Evolutionary conservation across 2,797 vertebrate species (phyloP).

Genomic region (Menidia menidia): DNA sequence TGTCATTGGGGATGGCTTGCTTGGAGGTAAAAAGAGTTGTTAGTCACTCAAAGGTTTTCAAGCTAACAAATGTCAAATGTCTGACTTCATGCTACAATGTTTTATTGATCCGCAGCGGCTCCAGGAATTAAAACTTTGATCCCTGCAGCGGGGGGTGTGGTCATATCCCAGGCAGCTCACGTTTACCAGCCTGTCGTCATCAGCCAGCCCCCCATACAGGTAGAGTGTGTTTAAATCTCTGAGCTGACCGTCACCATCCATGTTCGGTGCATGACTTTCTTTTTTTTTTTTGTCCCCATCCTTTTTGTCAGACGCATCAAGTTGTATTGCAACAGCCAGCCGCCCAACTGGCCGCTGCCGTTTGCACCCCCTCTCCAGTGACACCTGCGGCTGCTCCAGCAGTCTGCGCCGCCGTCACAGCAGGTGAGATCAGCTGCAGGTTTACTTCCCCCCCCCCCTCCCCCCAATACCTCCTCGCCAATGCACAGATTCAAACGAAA

Average conservation of each 20-base stretch:
- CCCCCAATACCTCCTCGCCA: not conserved
- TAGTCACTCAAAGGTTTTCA: not conserved
- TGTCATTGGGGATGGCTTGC: constrained; percentile 81
- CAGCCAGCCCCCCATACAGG: constrained; percentile 72
- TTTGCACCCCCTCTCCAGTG: constrained; percentile 27
- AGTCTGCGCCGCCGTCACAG: constrained; percentile 1
- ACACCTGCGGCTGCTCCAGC: constrained; percentile 28
- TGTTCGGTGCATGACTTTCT: not conserved
- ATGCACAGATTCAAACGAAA: not conserved
- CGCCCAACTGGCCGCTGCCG: constrained; percentile 32
- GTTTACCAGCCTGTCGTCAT: constrained; percentile 86
- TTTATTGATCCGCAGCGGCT: constrained; percentile 65
- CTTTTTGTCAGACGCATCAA: constrained; percentile 45
- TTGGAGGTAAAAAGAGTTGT: constrained; percentile 65
- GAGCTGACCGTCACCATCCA: not conserved
- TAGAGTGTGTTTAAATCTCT: constrained; percentile 21
- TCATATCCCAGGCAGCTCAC: constrained; percentile 90
- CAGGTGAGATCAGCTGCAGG: constrained; percentile 44
- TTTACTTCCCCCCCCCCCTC: too few species aligned
- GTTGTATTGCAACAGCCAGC: constrained; percentile 34
- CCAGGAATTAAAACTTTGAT: constrained; percentile 75
- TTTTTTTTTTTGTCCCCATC: rapidly evolving
- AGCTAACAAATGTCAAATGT: not conserved
- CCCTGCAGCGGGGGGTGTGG: constrained; percentile 84
- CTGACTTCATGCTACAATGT: not conserved